phyloP scores from a whole-genome alignment of 2,797 vertebrate genomes.

The Bradypus variegatus region DNA sequence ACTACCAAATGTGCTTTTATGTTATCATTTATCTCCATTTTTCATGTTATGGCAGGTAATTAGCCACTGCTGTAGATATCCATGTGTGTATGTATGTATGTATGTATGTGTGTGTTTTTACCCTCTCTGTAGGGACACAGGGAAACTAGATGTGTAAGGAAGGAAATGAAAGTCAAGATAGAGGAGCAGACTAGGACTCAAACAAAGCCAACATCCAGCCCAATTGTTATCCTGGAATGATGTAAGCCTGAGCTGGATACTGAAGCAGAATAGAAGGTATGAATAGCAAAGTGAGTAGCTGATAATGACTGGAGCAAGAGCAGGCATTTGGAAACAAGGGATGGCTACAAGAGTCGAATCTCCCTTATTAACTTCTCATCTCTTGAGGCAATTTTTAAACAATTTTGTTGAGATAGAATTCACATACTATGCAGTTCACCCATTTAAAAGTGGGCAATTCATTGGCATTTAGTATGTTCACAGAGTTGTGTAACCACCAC shows the following conservation, averaged over 20 bases:
- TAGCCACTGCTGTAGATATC: neutral
- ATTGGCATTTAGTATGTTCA: neutral
- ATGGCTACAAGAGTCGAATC: neutral
- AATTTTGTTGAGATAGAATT: neutral
- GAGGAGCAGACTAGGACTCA: neutral
- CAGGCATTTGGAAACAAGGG: neutral
- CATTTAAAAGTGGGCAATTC: neutral
- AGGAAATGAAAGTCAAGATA: neutral
- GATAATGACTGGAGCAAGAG: neutral
- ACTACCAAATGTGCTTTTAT: neutral
- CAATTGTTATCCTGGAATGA: neutral
- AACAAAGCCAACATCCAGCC: neutral
- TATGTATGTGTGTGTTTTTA: neutral
- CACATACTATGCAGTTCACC: neutral
- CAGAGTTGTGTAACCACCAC: neutral
- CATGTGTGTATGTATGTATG: neutral
- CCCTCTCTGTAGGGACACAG: neutral
- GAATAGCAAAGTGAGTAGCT: neutral
- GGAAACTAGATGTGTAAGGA: neutral
- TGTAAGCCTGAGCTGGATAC: neutral
- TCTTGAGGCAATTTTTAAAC: neutral
- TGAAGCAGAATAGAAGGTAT: neutral
- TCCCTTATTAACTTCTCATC: neutral
- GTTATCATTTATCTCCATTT: neutral
- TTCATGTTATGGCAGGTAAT: neutral